Evolutionary conservation across 2,888 invertebrate genomes (phyloP).

Genomic region (Acronicta aceris): DNA sequence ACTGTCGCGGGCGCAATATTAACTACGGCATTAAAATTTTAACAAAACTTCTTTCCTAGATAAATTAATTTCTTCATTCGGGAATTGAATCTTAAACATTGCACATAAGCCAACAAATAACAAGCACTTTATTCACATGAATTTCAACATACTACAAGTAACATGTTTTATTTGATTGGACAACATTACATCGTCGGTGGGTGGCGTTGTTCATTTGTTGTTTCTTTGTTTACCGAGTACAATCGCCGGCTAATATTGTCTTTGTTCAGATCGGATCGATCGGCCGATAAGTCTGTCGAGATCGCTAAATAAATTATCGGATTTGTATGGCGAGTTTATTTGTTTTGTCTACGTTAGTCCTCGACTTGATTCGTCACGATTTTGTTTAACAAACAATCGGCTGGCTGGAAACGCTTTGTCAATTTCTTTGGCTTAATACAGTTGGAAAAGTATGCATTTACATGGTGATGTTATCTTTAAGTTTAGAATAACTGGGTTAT

Average conservation of each 20-base stretch:
- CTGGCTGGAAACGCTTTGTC: conserved; percentile 12
- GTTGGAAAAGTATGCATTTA: background rate
- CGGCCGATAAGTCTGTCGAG: conserved; percentile 40
- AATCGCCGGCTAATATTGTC: conserved; percentile 27
- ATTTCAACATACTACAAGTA: background rate
- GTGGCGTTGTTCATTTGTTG: conserved; percentile 34
- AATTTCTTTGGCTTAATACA: conserved; percentile 13
- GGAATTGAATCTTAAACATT: too few species aligned
- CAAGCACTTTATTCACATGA: background rate
- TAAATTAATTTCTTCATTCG: too few species aligned
- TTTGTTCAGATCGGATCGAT: conserved; percentile 34
- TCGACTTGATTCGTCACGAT: conserved; percentile 35
- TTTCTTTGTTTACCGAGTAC: conserved; percentile 8
- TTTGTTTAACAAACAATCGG: conserved; percentile 36
- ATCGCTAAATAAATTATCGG: conserved; percentile 47
- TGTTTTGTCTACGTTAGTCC: conserved; percentile 30
- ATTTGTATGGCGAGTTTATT: conserved; percentile 45
- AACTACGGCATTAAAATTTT: too few species aligned
- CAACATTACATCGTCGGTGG: conserved; percentile 4
- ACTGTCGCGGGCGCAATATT: too few species aligned
- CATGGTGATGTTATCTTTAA: background rate
- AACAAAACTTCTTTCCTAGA: too few species aligned
- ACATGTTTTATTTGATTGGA: conserved; percentile 12
- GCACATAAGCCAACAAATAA: background rate
- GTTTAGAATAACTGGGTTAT: background rate